Base-by-base conservation (phyloP, 2,797 vertebrate genomes). In the Falco columbarius region DNA sequence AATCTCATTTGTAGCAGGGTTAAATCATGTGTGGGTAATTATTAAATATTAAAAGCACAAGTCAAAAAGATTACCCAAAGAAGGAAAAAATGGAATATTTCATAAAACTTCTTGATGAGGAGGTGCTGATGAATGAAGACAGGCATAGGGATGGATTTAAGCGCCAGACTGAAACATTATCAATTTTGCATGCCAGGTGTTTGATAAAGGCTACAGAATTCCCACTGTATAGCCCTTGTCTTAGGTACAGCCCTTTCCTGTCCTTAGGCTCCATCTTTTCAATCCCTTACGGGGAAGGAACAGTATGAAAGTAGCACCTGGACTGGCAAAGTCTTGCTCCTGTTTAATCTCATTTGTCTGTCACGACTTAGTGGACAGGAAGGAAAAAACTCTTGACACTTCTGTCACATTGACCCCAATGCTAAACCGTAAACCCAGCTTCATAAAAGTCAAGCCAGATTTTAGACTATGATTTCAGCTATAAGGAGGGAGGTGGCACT, bases 31-130 rank as follows among this genome's bases (percentile, higher is more conserved):
- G 96, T 96, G 83, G 88, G 52, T 95, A 97, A 95, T 97, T 97
- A 96, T 96, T 97, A 97, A 95, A 95, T 97, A 96, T 95, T 96
- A 97, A 97, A 97, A 96, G 81, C 92, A 85, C 91, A 92, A 97
- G 96, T 96, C 89, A 96, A 74, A 95, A 97, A 90, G 88, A 93
- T 97, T 96, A 97, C 77, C 84, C 93, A 97, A 96, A 97, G 89
- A 93, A 94, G 89, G 67, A 89, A 93, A 94, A 95, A 93, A 52
- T 70, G 42, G 90, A 94, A 80, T 96, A 95, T 95, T 97, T 97
- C 92, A 95, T 93, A 95, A 92, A 97, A 94, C 52, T 89, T 93
- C 59, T 92, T 93, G 93, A 96, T 95, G 95, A 95, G 93, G 91
- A 95, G 82, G 82, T 86, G 89, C 82, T 91, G 94, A 95, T 96